phyloP scores from a whole-genome alignment of 37 sponge, comb jelly and placozoan species.

The Crambe crambe region DNA sequence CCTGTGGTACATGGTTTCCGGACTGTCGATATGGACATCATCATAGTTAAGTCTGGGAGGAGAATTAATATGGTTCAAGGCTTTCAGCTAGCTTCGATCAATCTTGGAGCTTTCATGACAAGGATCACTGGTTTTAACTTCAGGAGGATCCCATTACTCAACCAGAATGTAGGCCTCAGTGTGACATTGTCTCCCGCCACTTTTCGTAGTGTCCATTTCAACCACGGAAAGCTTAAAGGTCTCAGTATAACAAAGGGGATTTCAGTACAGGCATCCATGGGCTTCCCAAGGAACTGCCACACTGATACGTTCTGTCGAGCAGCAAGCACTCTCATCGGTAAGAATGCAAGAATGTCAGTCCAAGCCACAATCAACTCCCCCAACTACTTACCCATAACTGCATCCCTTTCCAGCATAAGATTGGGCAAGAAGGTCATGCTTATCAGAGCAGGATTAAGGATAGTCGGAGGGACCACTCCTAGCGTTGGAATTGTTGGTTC shows the following conservation, averaged over 20 bases:
- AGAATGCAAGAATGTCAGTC: not conserved
- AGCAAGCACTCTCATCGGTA: not conserved
- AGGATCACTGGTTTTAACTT: not conserved
- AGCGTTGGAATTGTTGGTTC: not conserved
- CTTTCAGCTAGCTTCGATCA: not conserved
- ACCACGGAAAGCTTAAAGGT: not conserved
- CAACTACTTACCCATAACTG: not conserved
- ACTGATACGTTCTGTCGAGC: not conserved
- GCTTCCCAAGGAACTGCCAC: not conserved
- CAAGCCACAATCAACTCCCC: not conserved
- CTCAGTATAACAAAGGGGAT: not conserved
- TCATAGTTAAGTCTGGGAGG: not conserved
- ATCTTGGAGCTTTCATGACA: not conserved
- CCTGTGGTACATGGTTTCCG: not conserved
- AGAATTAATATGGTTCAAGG: not conserved
- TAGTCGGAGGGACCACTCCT: not conserved
- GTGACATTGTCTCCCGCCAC: not conserved
- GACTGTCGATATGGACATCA: not conserved
- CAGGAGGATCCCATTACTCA: not conserved
- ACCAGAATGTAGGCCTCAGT: not conserved
- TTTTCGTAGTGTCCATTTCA: not conserved
- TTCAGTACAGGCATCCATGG: not conserved
- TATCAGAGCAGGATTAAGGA: not conserved
- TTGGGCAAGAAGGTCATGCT: not conserved
- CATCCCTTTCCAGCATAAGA: not conserved